Percentiles rank a stretch among this genome's conserved stretches.
Conservation (phyloP, 2,888 invertebrate species). For the Hypercompe scribonia region DNA sequence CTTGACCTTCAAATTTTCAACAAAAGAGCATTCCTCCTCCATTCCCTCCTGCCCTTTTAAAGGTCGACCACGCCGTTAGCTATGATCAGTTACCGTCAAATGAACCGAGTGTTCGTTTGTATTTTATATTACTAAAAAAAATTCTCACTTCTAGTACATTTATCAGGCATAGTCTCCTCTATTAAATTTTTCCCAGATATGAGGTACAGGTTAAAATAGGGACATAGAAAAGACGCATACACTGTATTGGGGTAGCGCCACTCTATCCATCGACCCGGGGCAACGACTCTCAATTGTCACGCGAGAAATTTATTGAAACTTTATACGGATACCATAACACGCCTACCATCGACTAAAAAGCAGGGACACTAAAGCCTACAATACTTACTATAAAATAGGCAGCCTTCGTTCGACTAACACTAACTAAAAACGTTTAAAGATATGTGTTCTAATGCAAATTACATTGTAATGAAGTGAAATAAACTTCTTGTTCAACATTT, state of each 20-base stretch:
- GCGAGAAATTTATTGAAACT: conserved; percentile 33
- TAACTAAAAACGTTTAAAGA: too few relatives aligned
- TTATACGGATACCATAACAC: conserved; percentile 6
- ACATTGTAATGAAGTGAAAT: too few relatives aligned
- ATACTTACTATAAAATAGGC: not conserved
- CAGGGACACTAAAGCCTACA: not conserved
- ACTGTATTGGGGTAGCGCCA: not conserved
- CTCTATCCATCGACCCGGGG: conserved; percentile 34
- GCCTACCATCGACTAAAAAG: not conserved
- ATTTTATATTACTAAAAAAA: too few relatives aligned
- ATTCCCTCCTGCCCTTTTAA: too few relatives aligned
- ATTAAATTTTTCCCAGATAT: not conserved
- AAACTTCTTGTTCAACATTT: too few relatives aligned
- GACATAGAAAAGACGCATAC: not conserved
- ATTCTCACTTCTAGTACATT: not conserved
- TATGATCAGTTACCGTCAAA: too few relatives aligned
- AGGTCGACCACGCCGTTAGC: too few relatives aligned
- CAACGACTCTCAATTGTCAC: conserved; percentile 39
- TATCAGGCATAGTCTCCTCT: not conserved
- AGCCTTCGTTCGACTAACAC: too few relatives aligned
- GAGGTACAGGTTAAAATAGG: not conserved
- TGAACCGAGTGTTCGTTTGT: too few relatives aligned
- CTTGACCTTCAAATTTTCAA: not conserved
- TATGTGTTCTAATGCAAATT: too few relatives aligned
- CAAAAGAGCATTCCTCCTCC: not conserved